A percentile compares a stretch with the other conserved stretches of the same genome.
These are phyloP conservation scores for Aculops lycopersici DNA, from an alignment of 1,140 invertebrate species.

Conservation along the genomic window DNA sequence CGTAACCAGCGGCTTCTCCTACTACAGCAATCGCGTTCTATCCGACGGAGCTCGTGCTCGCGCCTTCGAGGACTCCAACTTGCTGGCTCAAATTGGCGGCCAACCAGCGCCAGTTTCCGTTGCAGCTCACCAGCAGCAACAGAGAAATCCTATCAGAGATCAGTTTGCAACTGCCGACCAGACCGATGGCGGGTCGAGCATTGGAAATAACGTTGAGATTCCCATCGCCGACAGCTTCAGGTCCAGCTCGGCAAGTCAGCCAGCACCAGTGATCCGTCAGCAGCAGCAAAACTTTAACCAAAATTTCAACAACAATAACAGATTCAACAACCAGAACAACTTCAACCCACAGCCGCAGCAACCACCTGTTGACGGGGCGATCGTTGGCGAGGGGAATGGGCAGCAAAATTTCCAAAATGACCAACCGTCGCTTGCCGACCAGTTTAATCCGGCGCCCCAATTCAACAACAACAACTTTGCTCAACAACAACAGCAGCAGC, in stretches of 20 bases:
- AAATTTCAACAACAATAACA: too few species aligned
- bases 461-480: not conserved
- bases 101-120: not conserved
- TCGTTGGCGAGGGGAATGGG: too few species aligned
- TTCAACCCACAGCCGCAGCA: too few species aligned
- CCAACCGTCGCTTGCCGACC: too few species aligned
- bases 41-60: not conserved
- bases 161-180: not conserved
- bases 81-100: not conserved
- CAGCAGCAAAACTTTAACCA: too few species aligned
- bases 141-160: not conserved
- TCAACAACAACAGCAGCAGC: not conserved
- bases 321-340: too few species aligned
- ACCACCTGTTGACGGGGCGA: too few species aligned
- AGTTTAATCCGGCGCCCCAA: not conserved
- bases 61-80: not conserved
- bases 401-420: too few species aligned
- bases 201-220: not conserved
- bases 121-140: not conserved
- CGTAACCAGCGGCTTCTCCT: not conserved
- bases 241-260: too few species aligned
- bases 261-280: too few species aligned
- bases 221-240: not conserved
- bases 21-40: not conserved
- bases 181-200: too few species aligned